A percentile compares a stretch with the other conserved stretches of the same genome.
Evolutionary conservation across 2,888 invertebrate genomes (phyloP).

Genomic region (Cataglyphis livida): DNA sequence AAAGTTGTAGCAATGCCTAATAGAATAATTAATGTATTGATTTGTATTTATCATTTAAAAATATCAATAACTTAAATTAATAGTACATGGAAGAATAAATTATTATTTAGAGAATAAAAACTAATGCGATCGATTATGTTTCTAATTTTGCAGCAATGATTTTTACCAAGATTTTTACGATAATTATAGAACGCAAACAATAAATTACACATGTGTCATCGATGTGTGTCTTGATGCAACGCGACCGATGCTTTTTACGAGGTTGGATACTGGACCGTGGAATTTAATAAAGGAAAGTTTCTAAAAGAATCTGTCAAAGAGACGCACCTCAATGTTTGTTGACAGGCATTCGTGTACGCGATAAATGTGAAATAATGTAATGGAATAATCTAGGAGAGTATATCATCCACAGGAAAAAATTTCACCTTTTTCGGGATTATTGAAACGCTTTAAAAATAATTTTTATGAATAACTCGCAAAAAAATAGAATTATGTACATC

Average conservation of each 20-base stretch:
- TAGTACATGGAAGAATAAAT: background rate
- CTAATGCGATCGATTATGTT: background rate
- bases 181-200: background rate
- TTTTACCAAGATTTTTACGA: background rate
- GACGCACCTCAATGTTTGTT: background rate
- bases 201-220: background rate
- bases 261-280: background rate
- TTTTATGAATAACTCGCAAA: background rate
- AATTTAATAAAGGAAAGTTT: conserved; percentile 38
- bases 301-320: conserved; percentile 2
- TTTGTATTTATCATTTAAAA: too few relatives aligned
- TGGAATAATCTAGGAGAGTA: background rate
- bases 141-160: background rate
- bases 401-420: background rate
- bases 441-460: background rate
- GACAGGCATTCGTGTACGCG: background rate
- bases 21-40: background rate
- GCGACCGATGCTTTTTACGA: conserved; percentile 21
- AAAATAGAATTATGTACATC: background rate
- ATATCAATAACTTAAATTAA: background rate
- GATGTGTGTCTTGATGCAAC: background rate
- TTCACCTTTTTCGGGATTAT: background rate
- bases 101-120: background rate
- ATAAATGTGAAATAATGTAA: background rate
- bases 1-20: background rate